Evolutionary conservation across 2,888 invertebrate genomes (phyloP), one percentile per base, ranked within the genome.

Genomic region (Pharmacophagus antenor): DNA sequence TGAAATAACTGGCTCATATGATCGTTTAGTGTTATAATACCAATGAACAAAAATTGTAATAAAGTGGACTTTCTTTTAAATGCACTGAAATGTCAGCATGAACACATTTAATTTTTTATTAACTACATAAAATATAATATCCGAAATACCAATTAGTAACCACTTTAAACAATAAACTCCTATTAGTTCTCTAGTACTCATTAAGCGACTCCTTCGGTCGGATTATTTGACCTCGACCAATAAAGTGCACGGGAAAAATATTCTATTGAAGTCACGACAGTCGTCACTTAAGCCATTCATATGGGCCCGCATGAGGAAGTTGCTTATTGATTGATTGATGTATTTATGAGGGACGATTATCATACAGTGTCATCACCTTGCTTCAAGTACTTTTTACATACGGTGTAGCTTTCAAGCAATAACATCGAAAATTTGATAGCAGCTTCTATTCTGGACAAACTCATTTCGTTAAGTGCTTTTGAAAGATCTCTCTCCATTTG

Each of bases 241-340:
- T 76, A 77, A 82, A 71, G 81, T 82, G 79, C 84, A 86, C 84
- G 87, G 84, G 85, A 88, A 86, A n/a, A 80, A 82, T 74, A 57
- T 71, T 73, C 74, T 80, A 77, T 80, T 72, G 75, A 73, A 80
- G 74, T 81, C 77, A 80, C 82, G 79, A 79, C 84, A 84, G 87
- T 88, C 88, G 82, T 84, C 85, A 82, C 76, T 81, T 85, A 82
- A 84, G 77, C 73, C 79, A 80, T 79, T 72, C 75, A 75, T 81
- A 77, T 72, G 68, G 72, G 74, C 89, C 89, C 89, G 89, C 86
- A 89, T 86, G 73, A 85, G 88, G 89, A 89, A 87, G 87, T 79
- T 69, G 74, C 77, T 84, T 81, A 85, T 88, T 87, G 84, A 82
- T 85, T 78, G 80, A 79, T 73, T 74, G 76, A 76, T 72, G 74